Percentiles rank a stretch among this genome's conserved stretches.
These are phyloP conservation scores for Pica pica DNA, from an alignment of 2,113 vertebrate genomes.

Conservation along the genomic window DNA sequence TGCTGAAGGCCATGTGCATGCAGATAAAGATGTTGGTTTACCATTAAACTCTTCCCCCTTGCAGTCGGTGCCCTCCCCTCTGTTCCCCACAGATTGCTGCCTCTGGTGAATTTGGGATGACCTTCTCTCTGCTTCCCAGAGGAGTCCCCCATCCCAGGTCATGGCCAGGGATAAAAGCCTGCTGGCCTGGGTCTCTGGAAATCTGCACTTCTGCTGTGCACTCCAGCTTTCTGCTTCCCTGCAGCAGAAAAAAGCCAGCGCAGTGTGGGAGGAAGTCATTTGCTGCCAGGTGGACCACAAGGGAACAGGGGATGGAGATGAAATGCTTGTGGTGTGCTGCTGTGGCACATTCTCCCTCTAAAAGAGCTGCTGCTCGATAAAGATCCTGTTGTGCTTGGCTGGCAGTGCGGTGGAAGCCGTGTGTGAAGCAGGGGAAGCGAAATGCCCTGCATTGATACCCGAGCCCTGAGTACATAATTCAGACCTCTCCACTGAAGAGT, in stretches of 20 bases:
- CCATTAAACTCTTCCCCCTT: background rate
- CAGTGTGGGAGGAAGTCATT: conserved; percentile 15
- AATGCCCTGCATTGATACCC: background rate
- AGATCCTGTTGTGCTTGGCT: background rate
- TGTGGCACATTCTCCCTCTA: conserved; percentile 9
- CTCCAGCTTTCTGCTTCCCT: background rate
- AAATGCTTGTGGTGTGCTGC: conserved; percentile 54
- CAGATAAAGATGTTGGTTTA: background rate
- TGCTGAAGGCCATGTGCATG: background rate
- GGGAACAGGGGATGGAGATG: conserved; percentile 42
- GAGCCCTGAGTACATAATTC: background rate
- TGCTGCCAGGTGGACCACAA: background rate
- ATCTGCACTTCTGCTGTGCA: background rate
- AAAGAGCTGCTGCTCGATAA: background rate
- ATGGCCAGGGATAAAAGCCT: background rate
- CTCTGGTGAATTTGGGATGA: background rate
- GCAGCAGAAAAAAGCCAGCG: background rate
- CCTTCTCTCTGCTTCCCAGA: background rate
- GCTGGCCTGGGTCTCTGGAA: background rate
- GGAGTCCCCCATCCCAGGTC: background rate
- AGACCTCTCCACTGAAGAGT: conserved; percentile 18
- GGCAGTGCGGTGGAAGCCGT: background rate
- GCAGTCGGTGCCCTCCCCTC: accelerated
- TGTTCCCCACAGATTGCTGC: background rate
- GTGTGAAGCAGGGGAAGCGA: background rate